A percentile compares a stretch with the other conserved stretches of the same genome.
Conservation (phyloP, 2,113 vertebrate genomes). For the Prietella phreatophila region DNA sequence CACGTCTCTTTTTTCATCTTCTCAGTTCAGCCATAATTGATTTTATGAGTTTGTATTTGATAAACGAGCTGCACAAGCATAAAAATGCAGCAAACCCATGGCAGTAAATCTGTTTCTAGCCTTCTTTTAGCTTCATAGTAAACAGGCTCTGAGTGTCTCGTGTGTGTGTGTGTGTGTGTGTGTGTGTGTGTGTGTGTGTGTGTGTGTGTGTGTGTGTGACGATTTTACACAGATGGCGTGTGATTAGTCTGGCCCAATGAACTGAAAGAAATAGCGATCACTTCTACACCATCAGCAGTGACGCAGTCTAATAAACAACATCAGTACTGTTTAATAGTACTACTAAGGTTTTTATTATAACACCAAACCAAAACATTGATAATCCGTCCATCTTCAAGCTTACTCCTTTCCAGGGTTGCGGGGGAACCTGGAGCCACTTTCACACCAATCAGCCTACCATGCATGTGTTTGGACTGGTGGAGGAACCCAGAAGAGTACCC, state of each 20-base stretch:
- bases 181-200: neutral
- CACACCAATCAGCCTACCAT: no score
- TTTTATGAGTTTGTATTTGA: neutral
- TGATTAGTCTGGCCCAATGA: conserved; percentile 45
- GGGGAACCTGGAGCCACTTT: no score
- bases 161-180: neutral
- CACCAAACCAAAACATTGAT: neutral
- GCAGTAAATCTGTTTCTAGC: neutral
- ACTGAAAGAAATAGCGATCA: conserved; percentile 27
- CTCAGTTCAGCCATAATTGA: neutral
- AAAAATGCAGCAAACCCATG: neutral
- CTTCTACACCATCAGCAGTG: neutral
- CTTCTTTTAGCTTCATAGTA: conserved; percentile 17
- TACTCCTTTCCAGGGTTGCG: no score
- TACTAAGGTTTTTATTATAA: neutral
- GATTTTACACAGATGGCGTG: conserved; percentile 49
- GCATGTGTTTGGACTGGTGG: no score
- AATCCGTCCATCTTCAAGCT: no score
- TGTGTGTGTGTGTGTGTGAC: conserved; percentile 26
- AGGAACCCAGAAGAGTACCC: no score
- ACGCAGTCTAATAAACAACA: neutral
- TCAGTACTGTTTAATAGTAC: no score
- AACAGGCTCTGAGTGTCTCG: neutral
- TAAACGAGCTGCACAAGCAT: neutral
- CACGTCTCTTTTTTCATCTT: neutral